Percentiles rank a stretch among this genome's conserved stretches.
Evolutionary conservation across 2,888 invertebrate genomes (phyloP).

Genomic region (Eurois occulta): DNA sequence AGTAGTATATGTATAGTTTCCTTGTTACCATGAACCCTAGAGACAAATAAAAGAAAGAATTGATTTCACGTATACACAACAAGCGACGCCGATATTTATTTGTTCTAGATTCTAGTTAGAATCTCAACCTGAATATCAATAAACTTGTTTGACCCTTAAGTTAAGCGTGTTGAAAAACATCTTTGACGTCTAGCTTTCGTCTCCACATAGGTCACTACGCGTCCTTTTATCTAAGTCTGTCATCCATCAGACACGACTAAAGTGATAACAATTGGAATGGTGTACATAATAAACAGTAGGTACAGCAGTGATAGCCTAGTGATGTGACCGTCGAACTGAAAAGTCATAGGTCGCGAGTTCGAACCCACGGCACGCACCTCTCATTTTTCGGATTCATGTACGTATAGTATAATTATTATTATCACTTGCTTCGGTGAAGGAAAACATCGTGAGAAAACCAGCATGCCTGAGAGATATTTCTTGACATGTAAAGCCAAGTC

Average conservation of each 20-base stretch:
- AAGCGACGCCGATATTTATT: neutral
- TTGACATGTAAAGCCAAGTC: too few relatives aligned
- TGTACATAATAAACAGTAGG: neutral
- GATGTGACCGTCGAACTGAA: too few relatives aligned
- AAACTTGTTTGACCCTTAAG: conserved; percentile 4
- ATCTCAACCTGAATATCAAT: neutral
- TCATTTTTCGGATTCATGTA: too few relatives aligned
- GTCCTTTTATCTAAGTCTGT: neutral
- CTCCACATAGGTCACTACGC: neutral
- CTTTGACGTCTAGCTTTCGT: neutral
- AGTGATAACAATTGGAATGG: neutral
- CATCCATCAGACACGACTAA: neutral
- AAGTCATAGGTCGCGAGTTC: too few relatives aligned
- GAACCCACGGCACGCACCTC: too few relatives aligned
- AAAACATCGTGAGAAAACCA: too few relatives aligned
- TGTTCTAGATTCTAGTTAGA: neutral
- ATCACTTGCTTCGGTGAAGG: too few relatives aligned
- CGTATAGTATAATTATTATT: too few relatives aligned
- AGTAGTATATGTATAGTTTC: conserved; percentile 24
- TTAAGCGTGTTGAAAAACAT: conserved; percentile 6
- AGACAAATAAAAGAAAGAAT: conserved; percentile 11
- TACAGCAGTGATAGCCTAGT: neutral
- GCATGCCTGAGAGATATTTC: too few relatives aligned
- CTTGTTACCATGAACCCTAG: conserved; percentile 22
- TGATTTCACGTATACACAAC: conserved; percentile 15